phyloP scores from a whole-genome alignment of 2,113 vertebrate genomes.

The Anolis sagrei region DNA sequence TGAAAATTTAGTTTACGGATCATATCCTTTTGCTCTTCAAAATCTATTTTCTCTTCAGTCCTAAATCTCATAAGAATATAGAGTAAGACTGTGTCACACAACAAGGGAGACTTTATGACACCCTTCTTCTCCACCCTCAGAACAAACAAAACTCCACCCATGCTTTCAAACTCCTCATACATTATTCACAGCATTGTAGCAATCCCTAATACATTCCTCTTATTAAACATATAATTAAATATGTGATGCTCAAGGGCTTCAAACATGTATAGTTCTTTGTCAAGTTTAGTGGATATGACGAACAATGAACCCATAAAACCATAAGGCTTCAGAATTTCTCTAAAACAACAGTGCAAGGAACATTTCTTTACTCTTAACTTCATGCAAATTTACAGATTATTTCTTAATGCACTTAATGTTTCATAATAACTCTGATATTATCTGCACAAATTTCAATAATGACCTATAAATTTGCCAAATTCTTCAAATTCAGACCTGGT shows the following conservation, averaged over 20 bases:
- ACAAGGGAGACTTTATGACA: neutral
- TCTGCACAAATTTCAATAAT: slow-evolving; percentile 19
- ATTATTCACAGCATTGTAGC: neutral
- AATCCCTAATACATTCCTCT: neutral
- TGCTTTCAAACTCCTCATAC: neutral
- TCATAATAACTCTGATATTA: slow-evolving; percentile 22
- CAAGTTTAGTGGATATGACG: neutral
- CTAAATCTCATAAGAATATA: no score
- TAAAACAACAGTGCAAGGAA: neutral
- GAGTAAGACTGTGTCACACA: neutral
- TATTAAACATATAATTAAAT: neutral
- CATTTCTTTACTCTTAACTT: neutral
- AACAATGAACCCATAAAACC: neutral
- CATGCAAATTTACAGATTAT: neutral
- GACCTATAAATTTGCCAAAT: no score
- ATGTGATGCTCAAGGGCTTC: neutral
- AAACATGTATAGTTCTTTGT: neutral
- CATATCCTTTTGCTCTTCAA: neutral
- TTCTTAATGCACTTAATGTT: neutral
- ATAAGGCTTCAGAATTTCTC: neutral
- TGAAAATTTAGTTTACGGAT: neutral
- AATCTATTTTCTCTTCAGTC: neutral
- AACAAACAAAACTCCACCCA: neutral
- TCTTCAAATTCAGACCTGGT: no score
- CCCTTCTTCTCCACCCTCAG: neutral